A percentile compares a stretch with the other conserved stretches of the same genome.
phyloP scores from a whole-genome alignment of 2,888 invertebrate genomes.

The Xestia ashworthii region DNA sequence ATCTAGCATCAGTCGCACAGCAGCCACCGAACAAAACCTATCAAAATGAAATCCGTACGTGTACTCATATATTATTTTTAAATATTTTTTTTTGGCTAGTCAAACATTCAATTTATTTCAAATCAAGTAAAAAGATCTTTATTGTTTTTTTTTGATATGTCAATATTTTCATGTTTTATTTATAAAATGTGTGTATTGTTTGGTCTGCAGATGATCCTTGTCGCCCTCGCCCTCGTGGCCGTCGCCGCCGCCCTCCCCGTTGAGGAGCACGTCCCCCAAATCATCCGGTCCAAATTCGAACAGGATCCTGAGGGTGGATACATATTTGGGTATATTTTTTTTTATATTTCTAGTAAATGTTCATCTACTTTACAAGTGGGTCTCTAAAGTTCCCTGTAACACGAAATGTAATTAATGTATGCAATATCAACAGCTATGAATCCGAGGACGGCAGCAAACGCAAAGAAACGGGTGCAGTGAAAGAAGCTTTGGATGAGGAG shows the following conservation, averaged over 20 bases:
- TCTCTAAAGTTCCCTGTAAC: neutral
- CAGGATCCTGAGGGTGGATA: slow-evolving; percentile 40
- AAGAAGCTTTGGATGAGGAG: slow-evolving; percentile 87
- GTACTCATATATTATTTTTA: neutral
- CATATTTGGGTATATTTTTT: slow-evolving; percentile 2
- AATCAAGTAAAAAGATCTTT: neutral
- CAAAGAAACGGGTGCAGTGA: slow-evolving; percentile 86
- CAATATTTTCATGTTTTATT: neutral
- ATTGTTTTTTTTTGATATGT: neutral
- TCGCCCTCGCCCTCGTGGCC: slow-evolving; percentile 63
- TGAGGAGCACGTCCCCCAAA: neutral
- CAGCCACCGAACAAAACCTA: slow-evolving; percentile 47
- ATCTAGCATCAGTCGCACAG: slow-evolving; percentile 48
- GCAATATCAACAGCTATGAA: slow-evolving; percentile 73
- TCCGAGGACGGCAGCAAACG: slow-evolving; percentile 90
- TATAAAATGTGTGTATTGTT: neutral
- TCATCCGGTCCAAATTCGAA: neutral
- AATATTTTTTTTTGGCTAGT: neutral
- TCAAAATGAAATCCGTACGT: slow-evolving; percentile 65
- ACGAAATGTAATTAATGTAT: neutral
- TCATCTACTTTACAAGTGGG: neutral
- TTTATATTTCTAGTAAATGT: neutral
- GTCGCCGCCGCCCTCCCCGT: slow-evolving; percentile 42
- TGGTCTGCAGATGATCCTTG: slow-evolving; percentile 48
- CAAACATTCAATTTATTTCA: neutral